Percentiles rank a stretch among this genome's conserved stretches.
Conservation (phyloP, 2,797 vertebrate species). For the Calcarius lapponicus region DNA sequence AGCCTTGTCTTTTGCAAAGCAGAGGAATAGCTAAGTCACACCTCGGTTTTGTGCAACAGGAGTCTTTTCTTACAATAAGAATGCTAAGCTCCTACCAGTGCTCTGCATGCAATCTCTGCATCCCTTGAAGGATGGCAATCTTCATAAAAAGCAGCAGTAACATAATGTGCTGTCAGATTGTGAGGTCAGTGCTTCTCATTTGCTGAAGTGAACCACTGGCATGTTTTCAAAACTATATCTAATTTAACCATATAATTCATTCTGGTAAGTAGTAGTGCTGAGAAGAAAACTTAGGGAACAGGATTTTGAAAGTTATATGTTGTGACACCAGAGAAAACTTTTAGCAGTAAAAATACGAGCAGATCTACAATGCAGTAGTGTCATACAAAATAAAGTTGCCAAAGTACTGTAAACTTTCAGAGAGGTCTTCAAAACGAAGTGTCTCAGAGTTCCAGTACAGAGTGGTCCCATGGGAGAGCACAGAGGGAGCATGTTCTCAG, state of each 20-base stretch:
- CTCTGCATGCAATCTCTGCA: not conserved
- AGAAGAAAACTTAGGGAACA: not conserved
- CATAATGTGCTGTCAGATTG: not conserved
- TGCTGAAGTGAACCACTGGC: not conserved
- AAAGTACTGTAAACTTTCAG: not conserved
- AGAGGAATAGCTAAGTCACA: not conserved
- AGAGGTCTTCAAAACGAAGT: not conserved
- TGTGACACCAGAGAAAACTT: not conserved
- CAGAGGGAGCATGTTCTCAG: not conserved
- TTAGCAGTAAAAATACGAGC: not conserved
- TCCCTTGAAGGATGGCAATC: not conserved
- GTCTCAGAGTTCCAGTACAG: rapidly evolving
- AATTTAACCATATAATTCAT: not conserved
- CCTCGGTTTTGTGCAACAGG: not conserved
- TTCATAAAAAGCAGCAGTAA: not conserved
- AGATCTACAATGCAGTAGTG: not conserved
- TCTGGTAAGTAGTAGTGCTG: not conserved
- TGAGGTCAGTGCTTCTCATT: not conserved
- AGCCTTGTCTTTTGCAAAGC: not conserved
- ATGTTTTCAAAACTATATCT: not conserved
- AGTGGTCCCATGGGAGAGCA: not conserved
- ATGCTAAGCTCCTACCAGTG: not conserved
- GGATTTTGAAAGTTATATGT: not conserved
- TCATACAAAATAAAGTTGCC: not conserved
- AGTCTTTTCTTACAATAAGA: not conserved